Base-by-base conservation (phyloP, 2,888 invertebrate genomes). In the Mechanitis messenoides region DNA sequence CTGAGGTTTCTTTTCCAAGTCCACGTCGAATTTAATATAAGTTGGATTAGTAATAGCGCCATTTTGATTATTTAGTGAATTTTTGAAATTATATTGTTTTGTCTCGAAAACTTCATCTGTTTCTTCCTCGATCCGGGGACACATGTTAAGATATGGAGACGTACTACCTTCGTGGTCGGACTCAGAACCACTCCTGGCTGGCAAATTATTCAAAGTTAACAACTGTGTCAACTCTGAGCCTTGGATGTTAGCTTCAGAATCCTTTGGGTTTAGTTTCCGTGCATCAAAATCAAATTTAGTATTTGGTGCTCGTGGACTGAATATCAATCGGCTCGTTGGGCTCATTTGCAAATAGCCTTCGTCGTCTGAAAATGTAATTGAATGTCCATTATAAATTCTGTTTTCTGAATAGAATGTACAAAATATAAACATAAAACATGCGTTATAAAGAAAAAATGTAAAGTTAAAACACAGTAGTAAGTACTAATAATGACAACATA, bases 331-430 rank as follows among this genome's bases (percentile, higher is more conserved):
- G 57, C 75, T 80, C 2, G 82, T 76, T 1, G 92, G 90, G 70
- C 91, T 92, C 93, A 93, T 93, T 74, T 92, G 91, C 60, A 93
- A 81, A 74, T 94, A 93, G 31, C 92, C 92, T 61, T 91, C 89
- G 55, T 85, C 85, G 66, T 88, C 84, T 81, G 84, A 60, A 85
- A 86, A 65, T 33, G 64, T 35, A 58, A 28, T 7, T 20, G 42
- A 47, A 33, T 35, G 2, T 56, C 33, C 53, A 1, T 55, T 55
- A 55, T 55, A n/a, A 55, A 42, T 35, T 38, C 38, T 35, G 54
- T 55, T 55, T 55, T 7, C 2, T 38, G 33, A 55, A 38, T 38
- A 7, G 38, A 11, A 55, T 31, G 3, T 53, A 1, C 9, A 31
- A 47, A 45, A 28, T 33, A 11, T 38, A 28, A 46, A 31, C 53